A percentile compares a stretch with the other conserved stretches of the same genome.
These are phyloP conservation scores for Cremastinae sp. DNA, from an alignment of 2,888 invertebrate species.

Conservation along the genomic window DNA sequence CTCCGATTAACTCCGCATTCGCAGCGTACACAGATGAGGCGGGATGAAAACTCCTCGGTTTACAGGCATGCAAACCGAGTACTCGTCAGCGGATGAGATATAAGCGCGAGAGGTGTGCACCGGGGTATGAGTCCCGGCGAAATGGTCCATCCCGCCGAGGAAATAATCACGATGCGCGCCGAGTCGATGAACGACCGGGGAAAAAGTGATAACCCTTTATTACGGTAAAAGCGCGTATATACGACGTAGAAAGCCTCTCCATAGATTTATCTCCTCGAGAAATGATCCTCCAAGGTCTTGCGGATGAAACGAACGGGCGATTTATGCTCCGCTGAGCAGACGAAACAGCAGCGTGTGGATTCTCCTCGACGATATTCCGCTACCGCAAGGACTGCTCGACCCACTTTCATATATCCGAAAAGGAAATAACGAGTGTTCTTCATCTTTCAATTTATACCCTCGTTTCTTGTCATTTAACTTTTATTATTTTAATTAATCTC, in stretches of 20 bases:
- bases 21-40: conserved; percentile 8
- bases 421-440: too few species aligned
- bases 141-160: conserved; percentile 15
- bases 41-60: conserved; percentile 54
- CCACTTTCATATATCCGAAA: too few species aligned
- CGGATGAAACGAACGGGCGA: background rate
- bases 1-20: conserved; percentile 12
- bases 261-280: conserved; percentile 27
- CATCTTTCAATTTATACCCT: too few species aligned
- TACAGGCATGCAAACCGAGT: conserved; percentile 52
- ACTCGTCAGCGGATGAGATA: conserved; percentile 47
- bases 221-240: conserved; percentile 6
- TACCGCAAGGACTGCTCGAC: too few species aligned
- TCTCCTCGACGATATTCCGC: too few species aligned
- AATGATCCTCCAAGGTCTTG: conserved; percentile 12
- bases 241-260: background rate
- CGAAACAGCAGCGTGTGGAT: too few species aligned
- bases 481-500: too few species aligned
- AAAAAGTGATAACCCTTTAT: conserved; percentile 10
- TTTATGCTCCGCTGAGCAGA: too few species aligned
- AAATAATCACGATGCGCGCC: background rate
- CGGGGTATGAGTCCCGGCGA: conserved; percentile 43
- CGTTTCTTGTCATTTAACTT: too few species aligned
- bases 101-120: conserved; percentile 37
- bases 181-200: background rate